Conservation (phyloP, 2,113 vertebrate species). For the Genyomyrus donnyi region DNA sequence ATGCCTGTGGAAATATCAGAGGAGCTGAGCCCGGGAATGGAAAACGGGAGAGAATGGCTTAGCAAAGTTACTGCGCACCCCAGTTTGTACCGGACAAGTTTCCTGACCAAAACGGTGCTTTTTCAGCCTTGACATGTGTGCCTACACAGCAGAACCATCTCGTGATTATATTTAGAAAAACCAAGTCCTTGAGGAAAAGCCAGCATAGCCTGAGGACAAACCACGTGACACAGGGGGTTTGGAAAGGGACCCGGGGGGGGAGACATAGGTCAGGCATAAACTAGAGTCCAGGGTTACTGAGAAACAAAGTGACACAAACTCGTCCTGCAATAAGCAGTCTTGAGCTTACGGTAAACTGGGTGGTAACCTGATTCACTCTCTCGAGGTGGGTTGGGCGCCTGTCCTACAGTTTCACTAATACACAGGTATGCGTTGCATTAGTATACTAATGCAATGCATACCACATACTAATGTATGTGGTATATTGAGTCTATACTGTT, state of each 20-base stretch:
- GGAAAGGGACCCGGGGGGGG: not conserved
- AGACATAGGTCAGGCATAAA: not conserved
- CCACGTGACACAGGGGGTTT: not conserved
- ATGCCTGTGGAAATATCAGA: not conserved
- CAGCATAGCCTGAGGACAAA: not conserved
- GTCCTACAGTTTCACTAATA: not conserved
- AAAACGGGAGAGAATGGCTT: not conserved
- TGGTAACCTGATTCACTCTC: not conserved
- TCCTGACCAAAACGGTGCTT: not conserved
- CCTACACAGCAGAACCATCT: not conserved
- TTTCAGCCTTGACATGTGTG: constrained; percentile 1
- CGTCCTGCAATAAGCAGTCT: not conserved
- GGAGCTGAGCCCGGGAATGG: not conserved
- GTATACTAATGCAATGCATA: too few relatives aligned
- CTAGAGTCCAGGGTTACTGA: not conserved
- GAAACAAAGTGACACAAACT: not conserved
- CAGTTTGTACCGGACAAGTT: not conserved
- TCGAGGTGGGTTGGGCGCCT: not conserved
- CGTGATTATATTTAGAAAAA: constrained; percentile 5
- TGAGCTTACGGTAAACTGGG: not conserved
- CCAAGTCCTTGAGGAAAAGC: not conserved
- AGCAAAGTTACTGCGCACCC: not conserved
- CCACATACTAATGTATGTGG: not conserved
- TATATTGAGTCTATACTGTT: not conserved
- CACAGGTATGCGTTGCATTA: not conserved